Conservation (phyloP, 2,797 vertebrate species). For the Lateolabrax maculatus region DNA sequence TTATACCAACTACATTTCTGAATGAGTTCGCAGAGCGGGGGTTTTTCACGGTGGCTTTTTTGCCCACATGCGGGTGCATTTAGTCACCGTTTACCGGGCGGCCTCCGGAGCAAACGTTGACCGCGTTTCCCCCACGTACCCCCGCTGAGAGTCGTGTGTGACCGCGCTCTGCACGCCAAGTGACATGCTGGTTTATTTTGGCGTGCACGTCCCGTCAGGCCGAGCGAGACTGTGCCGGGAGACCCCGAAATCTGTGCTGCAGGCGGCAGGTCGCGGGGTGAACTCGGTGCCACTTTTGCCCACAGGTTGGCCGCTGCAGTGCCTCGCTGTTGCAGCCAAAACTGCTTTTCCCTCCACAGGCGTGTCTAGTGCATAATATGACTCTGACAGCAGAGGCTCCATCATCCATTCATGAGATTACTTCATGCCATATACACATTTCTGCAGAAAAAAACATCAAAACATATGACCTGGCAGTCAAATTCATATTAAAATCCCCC, state of each 20-base stretch:
- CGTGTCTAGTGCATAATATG: not conserved
- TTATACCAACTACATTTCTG: slow-evolving; percentile 53
- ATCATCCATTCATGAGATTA: slow-evolving; percentile 12
- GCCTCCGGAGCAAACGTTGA: slow-evolving; percentile 53
- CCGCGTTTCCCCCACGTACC: slow-evolving; percentile 68
- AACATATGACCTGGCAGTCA: not conserved
- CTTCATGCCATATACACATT: not conserved
- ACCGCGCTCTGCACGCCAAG: slow-evolving; percentile 63
- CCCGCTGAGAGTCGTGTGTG: slow-evolving; percentile 78
- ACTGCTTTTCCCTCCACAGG: not conserved
- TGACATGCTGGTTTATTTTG: slow-evolving; percentile 73
- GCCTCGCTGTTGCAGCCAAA: slow-evolving; percentile 12
- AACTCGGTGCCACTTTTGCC: not conserved
- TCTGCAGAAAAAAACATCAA: not conserved
- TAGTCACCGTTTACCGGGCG: slow-evolving; percentile 55
- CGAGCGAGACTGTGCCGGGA: not conserved
- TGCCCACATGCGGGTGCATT: slow-evolving; percentile 38
- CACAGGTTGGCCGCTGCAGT: slow-evolving; percentile 15
- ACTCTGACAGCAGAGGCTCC: not conserved
- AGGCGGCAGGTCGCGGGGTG: not conserved
- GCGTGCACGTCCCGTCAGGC: slow-evolving; percentile 25
- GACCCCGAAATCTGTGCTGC: not conserved
- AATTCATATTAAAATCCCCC: not conserved
- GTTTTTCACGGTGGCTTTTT: slow-evolving; percentile 14
- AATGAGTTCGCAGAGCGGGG: not conserved